phyloP scores from a whole-genome alignment of 92 coral and sea anemone species.

The Epizoanthus scotinus region DNA sequence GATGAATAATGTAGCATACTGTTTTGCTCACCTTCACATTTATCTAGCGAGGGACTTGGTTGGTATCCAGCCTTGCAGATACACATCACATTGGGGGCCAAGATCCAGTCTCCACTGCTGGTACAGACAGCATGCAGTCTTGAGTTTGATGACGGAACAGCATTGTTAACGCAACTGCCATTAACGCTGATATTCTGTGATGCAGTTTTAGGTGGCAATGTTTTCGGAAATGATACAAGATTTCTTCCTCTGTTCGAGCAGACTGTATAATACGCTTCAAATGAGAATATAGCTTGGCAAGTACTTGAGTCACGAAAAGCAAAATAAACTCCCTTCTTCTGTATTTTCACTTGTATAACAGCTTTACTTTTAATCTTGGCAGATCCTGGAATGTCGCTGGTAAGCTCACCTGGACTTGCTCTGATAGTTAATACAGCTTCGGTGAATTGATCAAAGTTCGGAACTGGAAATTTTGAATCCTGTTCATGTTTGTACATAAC shows the following conservation, averaged over 20 bases:
- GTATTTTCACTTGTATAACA: not conserved
- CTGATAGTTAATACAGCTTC: conserved; percentile 8
- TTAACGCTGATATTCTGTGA: no score
- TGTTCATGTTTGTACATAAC: conserved; percentile 11
- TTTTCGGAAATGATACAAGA: not conserved
- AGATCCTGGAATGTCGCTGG: not conserved
- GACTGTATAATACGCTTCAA: conserved; percentile 3
- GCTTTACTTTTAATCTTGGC: not conserved
- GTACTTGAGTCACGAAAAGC: conserved; percentile 26
- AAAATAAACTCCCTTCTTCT: conserved; percentile 7
- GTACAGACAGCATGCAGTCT: no score
- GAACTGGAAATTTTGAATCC: not conserved
- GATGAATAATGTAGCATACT: no score
- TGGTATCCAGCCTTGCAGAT: no score
- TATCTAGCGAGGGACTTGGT: no score
- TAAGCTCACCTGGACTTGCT: conserved; percentile 15
- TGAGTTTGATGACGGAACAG: no score
- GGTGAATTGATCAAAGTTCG: not conserved
- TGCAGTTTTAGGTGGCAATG: no score
- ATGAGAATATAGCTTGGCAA: conserved; percentile 20
- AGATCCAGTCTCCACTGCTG: no score
- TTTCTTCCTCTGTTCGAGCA: not conserved
- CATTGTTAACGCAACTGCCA: no score
- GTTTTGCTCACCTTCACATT: no score
- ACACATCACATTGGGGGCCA: no score